These are phyloP conservation scores for Chromoteleia sp. DNA, from an alignment of 2,888 invertebrate genomes.

Conservation along the genomic window DNA sequence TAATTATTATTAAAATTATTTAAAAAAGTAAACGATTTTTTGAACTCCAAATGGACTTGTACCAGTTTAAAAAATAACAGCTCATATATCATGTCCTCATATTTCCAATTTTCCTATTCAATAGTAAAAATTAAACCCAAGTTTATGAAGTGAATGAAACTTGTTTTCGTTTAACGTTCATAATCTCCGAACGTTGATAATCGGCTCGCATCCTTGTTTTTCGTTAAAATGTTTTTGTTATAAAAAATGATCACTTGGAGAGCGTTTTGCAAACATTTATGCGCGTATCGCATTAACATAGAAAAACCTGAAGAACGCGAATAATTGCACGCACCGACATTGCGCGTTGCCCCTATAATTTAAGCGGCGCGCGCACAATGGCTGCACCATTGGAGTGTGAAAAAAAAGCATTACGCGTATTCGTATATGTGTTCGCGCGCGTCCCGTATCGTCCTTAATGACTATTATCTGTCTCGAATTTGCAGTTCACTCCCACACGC, in stretches of 20 bases:
- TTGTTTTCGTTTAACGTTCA: no score
- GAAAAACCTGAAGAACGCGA: constrained; percentile 48
- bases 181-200: no score
- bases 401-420: constrained; percentile 46
- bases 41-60: no score
- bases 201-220: no score
- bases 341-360: constrained; percentile 69
- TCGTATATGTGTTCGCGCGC: constrained; percentile 41
- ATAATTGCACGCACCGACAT: constrained; percentile 63
- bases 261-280: constrained; percentile 9
- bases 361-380: constrained; percentile 58
- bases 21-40: no score
- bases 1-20: no score
- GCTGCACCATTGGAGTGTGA: constrained; percentile 61
- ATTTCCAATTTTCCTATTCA: no score
- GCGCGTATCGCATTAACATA: constrained; percentile 52
- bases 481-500: constrained; percentile 63
- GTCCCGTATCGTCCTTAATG: constrained; percentile 60
- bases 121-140: no score
- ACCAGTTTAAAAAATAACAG: no score
- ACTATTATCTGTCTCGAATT: constrained; percentile 68
- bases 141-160: no score
- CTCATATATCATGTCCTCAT: no score
- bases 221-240: constrained; percentile 11
- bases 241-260: constrained; percentile 27